Base-by-base conservation (phyloP, 2,797 vertebrate species). In the Danio albolineatus region DNA sequence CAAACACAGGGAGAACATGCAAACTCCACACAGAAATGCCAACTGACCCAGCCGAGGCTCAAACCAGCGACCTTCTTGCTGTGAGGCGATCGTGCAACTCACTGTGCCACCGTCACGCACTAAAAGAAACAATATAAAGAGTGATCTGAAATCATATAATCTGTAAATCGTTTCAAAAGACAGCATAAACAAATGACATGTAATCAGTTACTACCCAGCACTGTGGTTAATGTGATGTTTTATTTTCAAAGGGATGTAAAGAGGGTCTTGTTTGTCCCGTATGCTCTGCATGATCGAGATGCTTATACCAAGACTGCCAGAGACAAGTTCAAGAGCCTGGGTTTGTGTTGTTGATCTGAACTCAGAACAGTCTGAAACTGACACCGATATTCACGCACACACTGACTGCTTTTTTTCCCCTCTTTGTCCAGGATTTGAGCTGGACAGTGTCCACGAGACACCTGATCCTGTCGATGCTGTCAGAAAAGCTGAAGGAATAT, bases 401-500 rank as follows among this genome's bases (percentile, higher is more conserved):
- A 19, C 39, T 17, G 43, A 38, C 12, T 74, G n/a, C 10, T 73
- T 53, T 36, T 28, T 41, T 6, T 57, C 10, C n/a, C n/a, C n/a
- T 43, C 12, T 7, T 65, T 19, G 44, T 60, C 2, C 67, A 97
- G 95, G 96, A 60, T 97, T 95, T 19, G 92, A 92, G 41, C 81
- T 97, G 69, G 94, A 96, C 81, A 91, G 96, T 64, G 93, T 96
- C 86, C 96, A 96, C 0, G 94, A 97, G 80, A 90, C 92, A 8
- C 17, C 82, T 0, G 92, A 97, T 84, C 95, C 95, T 0, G 90
- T 94, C 9, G 92, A 93, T 8, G 94, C 96, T 0, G 89, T 96
- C 39, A 89, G 89, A 36, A 94, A 92, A 83, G 94, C 95, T 0
- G 91, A 96, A 87, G 95, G 88, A 16, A 95, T 97, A 80, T 97